Percentiles rank a stretch among this genome's conserved stretches.
phyloP scores from a whole-genome alignment of 2,888 invertebrate genomes.

The Pseudoips prasinana region DNA sequence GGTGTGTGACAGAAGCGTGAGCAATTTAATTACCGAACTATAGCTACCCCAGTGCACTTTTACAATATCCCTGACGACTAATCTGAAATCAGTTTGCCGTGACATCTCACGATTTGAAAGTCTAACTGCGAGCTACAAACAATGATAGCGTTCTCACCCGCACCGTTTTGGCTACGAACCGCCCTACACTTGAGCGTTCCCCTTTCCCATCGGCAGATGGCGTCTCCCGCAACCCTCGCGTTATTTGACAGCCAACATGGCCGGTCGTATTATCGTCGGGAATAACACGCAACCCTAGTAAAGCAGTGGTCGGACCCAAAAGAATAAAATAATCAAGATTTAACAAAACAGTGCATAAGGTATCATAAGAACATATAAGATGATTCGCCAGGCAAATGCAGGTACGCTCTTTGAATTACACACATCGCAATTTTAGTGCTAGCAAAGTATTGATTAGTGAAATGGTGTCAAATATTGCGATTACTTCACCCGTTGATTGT shows the following conservation, averaged over 20 bases:
- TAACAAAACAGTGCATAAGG: conserved; percentile 18
- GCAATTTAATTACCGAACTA: conserved; percentile 13
- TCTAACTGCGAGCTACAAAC: conserved; percentile 27
- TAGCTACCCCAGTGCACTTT: conserved; percentile 18
- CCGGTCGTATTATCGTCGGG: conserved; percentile 34
- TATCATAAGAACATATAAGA: conserved; percentile 16
- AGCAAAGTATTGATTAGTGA: conserved; percentile 52
- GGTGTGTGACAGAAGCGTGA: too few species aligned
- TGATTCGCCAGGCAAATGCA: conserved; percentile 21
- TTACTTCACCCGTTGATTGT: conserved; percentile 10
- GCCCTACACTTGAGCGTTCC: conserved; percentile 28
- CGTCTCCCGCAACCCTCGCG: conserved; percentile 39
- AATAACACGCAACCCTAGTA: conserved; percentile 43
- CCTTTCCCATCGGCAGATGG: conserved; percentile 50
- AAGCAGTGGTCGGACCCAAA: conserved; percentile 29
- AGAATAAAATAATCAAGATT: conserved; percentile 8
- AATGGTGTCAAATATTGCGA: conserved; percentile 32
- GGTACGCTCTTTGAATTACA: conserved; percentile 23
- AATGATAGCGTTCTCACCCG: conserved; percentile 28
- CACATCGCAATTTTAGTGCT: conserved; percentile 17
- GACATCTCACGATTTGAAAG: conserved; percentile 41
- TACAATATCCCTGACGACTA: conserved; percentile 19
- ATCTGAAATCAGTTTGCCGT: conserved; percentile 31
- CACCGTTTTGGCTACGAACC: conserved; percentile 21
- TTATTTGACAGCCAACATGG: conserved; percentile 40